Evolutionary conservation across 2,888 invertebrate species (phyloP), one percentile per base, ranked within the genome.

Genomic region (Pharmacophagus antenor): DNA sequence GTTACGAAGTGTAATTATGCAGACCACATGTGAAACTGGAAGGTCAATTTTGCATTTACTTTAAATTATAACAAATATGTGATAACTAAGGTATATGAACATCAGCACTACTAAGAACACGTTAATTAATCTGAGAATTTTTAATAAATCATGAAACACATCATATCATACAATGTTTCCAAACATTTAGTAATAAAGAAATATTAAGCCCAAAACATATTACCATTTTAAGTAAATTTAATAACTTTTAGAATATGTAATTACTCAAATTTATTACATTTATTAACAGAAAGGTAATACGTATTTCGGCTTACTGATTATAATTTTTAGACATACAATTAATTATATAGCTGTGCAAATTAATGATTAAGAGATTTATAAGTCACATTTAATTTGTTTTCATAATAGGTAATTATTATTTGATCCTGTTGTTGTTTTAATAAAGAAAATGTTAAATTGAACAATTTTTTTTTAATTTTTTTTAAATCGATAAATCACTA

Each of bases 341-440:
- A 64, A 57, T 61, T 66, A 65, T 60, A 67, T 69, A 68, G 67
- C 63, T 63, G 63, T 67, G 64, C 65, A 67, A 65, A 52, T 68
- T 68, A 68, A 69, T 70, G 65, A 69, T 64, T 70, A 64, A 70
- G 65, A 70, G 68, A 70, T 67, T 70, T 70, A 71, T 70, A 67
- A 67, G 67, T 66, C 65, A 65, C 64, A 66, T 65, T 67, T 66
- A 68, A 71, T 69, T 70, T 68, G 67, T 66, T 72, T 72, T 71
- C 65, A 64, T 67, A 62, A 70, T 68, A 68, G 65, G 63, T 70
- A 65, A 70, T 66, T 70, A 68, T 72, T 70, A 71, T 74, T 74
- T 73, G 71, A 69, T 67, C 67, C 67, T 71, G 72, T 74, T 73
- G 70, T 71, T 73, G 72, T 74, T 72, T 68, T 67, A 72, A 73